A percentile compares a stretch with the other conserved stretches of the same genome.
Conservation (phyloP, 2,113 vertebrate species). For the Halcyon senegalensis region DNA sequence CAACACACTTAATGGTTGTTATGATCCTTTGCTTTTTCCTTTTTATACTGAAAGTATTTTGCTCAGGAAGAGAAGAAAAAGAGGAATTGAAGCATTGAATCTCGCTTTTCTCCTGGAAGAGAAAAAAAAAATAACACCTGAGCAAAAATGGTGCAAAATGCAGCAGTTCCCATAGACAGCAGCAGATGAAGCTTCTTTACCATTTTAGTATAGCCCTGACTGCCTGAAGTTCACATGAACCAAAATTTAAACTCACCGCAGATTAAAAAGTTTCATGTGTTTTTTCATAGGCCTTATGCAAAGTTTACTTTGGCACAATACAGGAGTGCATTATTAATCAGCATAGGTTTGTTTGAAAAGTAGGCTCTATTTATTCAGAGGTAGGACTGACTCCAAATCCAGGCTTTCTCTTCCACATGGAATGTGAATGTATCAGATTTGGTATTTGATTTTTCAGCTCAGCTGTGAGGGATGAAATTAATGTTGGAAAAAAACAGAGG, state of each 20-base stretch:
- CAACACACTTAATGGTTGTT: background rate
- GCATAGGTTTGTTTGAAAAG: slow-evolving; percentile 47
- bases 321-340: slow-evolving; percentile 46
- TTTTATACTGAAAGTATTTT: background rate
- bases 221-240: background rate
- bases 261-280: background rate
- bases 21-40: background rate
- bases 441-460: slow-evolving; percentile 46
- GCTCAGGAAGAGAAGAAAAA: background rate
- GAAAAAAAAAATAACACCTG: background rate
- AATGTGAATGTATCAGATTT: background rate
- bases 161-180: background rate
- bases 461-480: slow-evolving; percentile 9
- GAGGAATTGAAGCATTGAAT: background rate
- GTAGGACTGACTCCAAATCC: slow-evolving; percentile 30
- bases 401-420: slow-evolving; percentile 33
- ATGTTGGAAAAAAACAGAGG: background rate
- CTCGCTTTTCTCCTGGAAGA: background rate
- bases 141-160: background rate
- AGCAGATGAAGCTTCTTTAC: background rate
- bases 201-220: background rate
- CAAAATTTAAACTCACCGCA: slow-evolving; percentile 9
- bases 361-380: slow-evolving; percentile 38
- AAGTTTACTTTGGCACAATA: slow-evolving; percentile 37
- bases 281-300: background rate